A percentile compares a stretch with the other conserved stretches of the same genome.
These are phyloP conservation scores for Characodon lateralis DNA, from an alignment of 2,797 vertebrate genomes.

Conservation along the genomic window DNA sequence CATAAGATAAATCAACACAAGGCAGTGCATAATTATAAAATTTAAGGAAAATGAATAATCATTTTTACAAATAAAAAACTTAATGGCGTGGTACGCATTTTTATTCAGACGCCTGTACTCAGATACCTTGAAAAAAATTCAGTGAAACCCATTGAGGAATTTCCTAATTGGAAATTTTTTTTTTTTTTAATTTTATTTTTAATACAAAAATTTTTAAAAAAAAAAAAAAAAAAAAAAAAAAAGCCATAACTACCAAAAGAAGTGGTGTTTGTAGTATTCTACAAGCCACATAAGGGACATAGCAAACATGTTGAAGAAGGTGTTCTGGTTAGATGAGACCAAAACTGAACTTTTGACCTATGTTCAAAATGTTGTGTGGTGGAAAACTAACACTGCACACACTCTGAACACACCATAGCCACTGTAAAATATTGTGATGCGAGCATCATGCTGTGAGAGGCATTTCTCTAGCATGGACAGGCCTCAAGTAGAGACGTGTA, in stretches of 20 bases:
- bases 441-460: neutral
- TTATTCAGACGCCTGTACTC: neutral
- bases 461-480: neutral
- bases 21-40: neutral
- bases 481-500: neutral
- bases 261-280: neutral
- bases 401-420: no score
- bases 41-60: neutral
- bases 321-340: neutral
- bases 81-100: neutral
- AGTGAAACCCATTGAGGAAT: neutral
- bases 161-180: neutral
- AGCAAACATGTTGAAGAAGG: neutral
- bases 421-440: neutral
- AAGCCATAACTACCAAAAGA: neutral
- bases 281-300: neutral
- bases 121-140: neutral
- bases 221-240: no score
- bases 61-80: neutral
- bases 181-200: no score
- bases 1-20: neutral
- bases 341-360: neutral
- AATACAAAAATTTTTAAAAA: neutral
- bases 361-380: neutral
- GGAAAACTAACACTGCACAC: neutral